Conservation (phyloP, 2,888 invertebrate genomes). For the Ctenicera cuprea region DNA sequence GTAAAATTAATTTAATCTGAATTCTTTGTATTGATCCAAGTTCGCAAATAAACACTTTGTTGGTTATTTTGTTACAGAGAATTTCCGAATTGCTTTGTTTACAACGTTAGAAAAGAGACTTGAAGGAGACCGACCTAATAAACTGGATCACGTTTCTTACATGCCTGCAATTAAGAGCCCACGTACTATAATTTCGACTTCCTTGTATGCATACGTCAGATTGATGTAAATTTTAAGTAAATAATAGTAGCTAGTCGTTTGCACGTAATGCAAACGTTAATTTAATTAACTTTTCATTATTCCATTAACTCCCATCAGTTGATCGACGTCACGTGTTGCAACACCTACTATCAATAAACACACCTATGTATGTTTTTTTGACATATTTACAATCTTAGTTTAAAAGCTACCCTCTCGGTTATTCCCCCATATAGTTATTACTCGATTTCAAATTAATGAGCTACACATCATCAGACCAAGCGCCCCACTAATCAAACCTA, state of each 20-base stretch:
- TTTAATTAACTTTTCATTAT: slow-evolving; percentile 20
- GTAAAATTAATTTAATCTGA: background rate
- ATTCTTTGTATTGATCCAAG: background rate
- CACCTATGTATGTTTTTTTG: no score
- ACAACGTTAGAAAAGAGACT: background rate
- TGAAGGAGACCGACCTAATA: slow-evolving; percentile 25
- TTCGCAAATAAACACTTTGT: background rate
- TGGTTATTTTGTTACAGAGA: background rate
- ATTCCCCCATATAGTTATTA: no score
- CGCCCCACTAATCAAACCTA: no score
- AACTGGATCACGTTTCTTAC: slow-evolving; percentile 26
- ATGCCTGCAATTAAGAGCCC: slow-evolving; percentile 40
- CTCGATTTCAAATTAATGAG: no score
- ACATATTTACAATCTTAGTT: no score
- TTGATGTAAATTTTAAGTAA: slow-evolving; percentile 43
- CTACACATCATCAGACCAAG: no score
- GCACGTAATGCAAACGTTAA: slow-evolving; percentile 23
- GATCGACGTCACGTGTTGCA: background rate
- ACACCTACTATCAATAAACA: no score
- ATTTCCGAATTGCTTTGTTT: slow-evolving; percentile 10
- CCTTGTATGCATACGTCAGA: slow-evolving; percentile 33
- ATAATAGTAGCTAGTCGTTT: slow-evolving; percentile 27
- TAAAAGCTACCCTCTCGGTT: no score
- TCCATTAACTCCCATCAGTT: background rate
- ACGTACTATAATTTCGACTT: slow-evolving; percentile 41